phyloP scores from a whole-genome alignment of 1,140 invertebrate species.

The Lerema accius region DNA sequence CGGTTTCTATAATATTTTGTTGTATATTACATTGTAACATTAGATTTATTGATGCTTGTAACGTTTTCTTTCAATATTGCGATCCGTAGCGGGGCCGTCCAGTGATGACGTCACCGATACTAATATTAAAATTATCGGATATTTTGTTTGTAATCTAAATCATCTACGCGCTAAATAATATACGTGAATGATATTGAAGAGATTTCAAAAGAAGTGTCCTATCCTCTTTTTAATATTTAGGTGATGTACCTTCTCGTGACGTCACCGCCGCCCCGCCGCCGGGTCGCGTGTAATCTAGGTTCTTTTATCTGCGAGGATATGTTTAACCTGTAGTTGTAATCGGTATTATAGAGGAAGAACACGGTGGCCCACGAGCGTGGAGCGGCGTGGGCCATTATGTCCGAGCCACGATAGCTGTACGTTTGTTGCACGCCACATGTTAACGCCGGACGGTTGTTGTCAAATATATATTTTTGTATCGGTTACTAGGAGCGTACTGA shows the following conservation, averaged over 20 bases:
- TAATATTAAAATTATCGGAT: too few species aligned
- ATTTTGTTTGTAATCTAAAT: too few species aligned
- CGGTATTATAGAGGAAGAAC: constrained; percentile 1
- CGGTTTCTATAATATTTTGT: constrained; percentile 50
- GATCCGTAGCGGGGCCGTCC: constrained; percentile 4
- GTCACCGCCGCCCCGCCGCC: neutral
- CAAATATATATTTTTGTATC: constrained; percentile 33
- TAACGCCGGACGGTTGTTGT: constrained; percentile 30
- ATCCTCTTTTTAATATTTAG: too few species aligned
- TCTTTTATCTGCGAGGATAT: constrained; percentile 27
- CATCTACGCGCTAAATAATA: too few species aligned
- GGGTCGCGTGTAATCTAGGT: constrained; percentile 11
- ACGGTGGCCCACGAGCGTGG: constrained; percentile 13
- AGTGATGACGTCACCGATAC: neutral
- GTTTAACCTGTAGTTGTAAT: constrained; percentile 27
- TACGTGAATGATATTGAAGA: too few species aligned
- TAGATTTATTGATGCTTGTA: constrained; percentile 62
- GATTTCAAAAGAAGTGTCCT: too few species aligned
- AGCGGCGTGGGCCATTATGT: constrained; percentile 11
- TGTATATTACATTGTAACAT: constrained; percentile 62
- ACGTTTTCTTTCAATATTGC: constrained; percentile 26
- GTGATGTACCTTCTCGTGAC: too few species aligned
- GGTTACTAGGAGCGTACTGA: constrained; percentile 14
- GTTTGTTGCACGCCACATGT: constrained; percentile 30
- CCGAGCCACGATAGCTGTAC: constrained; percentile 25